phyloP scores from a whole-genome alignment of 2,113 vertebrate species.

The Spheniscus mendiculus region DNA sequence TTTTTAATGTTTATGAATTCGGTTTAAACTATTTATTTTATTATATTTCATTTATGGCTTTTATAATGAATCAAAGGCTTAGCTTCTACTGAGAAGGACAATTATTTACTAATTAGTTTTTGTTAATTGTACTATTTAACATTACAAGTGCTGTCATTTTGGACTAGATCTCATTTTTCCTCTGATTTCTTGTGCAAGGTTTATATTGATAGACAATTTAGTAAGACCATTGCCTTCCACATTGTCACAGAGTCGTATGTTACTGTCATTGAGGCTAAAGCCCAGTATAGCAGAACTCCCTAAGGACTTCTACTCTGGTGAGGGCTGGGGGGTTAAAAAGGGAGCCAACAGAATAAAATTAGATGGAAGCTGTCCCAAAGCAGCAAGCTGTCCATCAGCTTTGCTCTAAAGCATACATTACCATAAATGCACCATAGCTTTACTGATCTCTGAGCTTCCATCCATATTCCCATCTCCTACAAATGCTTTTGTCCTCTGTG shows the following conservation, averaged over 20 bases:
- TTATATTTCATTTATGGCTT: background rate
- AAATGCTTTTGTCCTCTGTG: background rate
- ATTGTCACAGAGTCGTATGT: background rate
- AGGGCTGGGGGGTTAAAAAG: background rate
- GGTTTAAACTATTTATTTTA: background rate
- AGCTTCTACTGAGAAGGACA: background rate
- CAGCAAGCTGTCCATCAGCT: background rate
- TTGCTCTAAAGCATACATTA: background rate
- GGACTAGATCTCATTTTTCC: background rate
- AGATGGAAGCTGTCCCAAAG: background rate
- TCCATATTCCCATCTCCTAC: background rate
- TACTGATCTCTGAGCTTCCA: background rate
- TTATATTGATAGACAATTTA: background rate
- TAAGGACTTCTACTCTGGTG: background rate
- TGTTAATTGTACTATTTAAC: background rate
- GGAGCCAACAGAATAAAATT: background rate
- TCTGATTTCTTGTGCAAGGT: background rate
- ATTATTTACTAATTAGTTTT: background rate
- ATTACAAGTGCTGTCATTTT: background rate
- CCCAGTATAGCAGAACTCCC: background rate
- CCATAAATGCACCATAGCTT: rapidly evolving
- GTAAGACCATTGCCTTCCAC: background rate
- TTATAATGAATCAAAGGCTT: background rate
- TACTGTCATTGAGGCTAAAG: background rate
- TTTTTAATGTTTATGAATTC: background rate